Evolutionary conservation across 2,797 vertebrate species (phyloP).

Genomic region (Diplodus sargus): DNA sequence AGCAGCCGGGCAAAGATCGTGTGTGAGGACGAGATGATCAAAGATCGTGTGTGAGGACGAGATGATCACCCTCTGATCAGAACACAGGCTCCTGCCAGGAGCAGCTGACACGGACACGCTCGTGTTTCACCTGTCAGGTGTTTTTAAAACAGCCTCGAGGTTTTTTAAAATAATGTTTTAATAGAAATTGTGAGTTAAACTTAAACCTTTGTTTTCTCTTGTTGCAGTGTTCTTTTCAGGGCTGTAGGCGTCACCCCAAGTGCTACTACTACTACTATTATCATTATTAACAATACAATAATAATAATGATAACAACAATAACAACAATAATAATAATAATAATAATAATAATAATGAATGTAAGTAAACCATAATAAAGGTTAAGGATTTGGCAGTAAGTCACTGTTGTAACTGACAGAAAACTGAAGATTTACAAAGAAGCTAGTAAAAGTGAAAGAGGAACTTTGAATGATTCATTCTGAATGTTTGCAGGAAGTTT

Average conservation of each 20-base stretch:
- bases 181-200: not conserved
- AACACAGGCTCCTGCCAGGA: not conserved
- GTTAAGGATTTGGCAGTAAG: not conserved
- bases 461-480: not conserved
- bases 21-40: rapidly evolving
- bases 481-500: too few species aligned
- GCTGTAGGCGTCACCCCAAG: too few species aligned
- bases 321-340: not conserved
- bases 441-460: conserved; percentile 15
- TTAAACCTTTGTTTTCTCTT: not conserved
- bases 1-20: conserved; percentile 57
- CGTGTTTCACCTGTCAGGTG: conserved; percentile 1
- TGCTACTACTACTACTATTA: not conserved
- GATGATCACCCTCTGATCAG: conserved; percentile 1
- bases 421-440: not conserved
- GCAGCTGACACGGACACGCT: not conserved
- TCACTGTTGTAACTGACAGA: not conserved
- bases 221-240: not conserved
- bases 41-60: too few species aligned
- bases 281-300: not conserved
- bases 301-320: not conserved
- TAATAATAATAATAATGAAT: not conserved
- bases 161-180: not conserved
- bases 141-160: not conserved
- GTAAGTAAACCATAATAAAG: not conserved